These are phyloP conservation scores for Ametastegia equiseti DNA, from an alignment of 2,888 invertebrate genomes.

Conservation along the genomic window DNA sequence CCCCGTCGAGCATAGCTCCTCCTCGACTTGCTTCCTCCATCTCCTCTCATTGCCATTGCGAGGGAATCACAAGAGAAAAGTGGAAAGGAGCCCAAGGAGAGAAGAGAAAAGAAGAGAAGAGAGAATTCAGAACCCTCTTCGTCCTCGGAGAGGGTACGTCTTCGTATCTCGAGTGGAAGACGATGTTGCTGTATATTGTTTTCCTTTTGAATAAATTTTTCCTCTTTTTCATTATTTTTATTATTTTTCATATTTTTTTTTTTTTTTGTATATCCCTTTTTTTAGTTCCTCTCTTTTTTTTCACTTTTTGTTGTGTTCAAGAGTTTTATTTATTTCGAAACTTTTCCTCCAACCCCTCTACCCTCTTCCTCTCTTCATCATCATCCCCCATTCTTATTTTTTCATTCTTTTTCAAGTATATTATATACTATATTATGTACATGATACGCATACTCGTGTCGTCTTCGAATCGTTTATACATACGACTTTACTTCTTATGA, in stretches of 20 bases:
- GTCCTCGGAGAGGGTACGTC: background rate
- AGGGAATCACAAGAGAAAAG: background rate
- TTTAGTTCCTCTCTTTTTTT: background rate
- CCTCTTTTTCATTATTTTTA: constrained; percentile 48
- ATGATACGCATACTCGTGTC: too few relatives aligned
- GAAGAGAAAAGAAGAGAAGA: background rate
- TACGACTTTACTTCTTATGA: too few relatives aligned
- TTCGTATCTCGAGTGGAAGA: constrained; percentile 35
- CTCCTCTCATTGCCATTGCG: background rate
- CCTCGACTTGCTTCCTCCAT: constrained; percentile 32
- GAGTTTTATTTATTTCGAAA: constrained; percentile 22
- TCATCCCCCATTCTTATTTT: background rate
- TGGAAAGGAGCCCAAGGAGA: background rate
- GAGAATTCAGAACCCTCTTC: constrained; percentile 10
- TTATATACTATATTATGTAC: too few relatives aligned
- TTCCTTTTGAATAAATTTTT: constrained; percentile 56
- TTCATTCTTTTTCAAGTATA: background rate
- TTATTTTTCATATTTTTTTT: background rate
- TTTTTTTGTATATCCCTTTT: background rate
- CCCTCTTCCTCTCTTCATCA: background rate
- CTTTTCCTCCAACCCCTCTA: background rate
- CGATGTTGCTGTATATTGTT: constrained; percentile 59
- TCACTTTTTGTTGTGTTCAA: too few relatives aligned
- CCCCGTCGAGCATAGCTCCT: constrained; percentile 35
- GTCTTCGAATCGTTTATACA: too few relatives aligned